A percentile compares a stretch with the other conserved stretches of the same genome.
Conservation (phyloP, 2,888 invertebrate genomes). For the Acronicta leporina region DNA sequence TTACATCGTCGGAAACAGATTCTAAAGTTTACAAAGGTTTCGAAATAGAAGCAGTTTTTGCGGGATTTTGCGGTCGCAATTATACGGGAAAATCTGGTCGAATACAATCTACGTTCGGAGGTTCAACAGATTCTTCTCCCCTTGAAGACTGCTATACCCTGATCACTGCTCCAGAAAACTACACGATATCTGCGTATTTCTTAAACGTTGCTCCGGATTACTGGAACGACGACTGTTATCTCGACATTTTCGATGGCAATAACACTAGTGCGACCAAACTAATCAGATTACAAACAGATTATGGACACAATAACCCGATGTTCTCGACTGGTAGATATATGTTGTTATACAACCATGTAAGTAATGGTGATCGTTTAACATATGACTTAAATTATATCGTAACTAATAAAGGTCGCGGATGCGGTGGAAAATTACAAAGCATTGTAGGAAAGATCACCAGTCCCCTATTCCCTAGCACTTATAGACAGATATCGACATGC, state of each 20-base stretch:
- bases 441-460: constrained; percentile 75
- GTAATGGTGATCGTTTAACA: constrained; percentile 58
- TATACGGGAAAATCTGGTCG: constrained; percentile 92
- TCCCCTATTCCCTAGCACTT: constrained; percentile 78
- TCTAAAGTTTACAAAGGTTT: constrained; percentile 88
- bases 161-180: constrained; percentile 91
- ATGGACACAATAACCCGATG: constrained; percentile 70
- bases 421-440: constrained; percentile 76
- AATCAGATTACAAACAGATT: constrained; percentile 58
- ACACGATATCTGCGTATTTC: constrained; percentile 92
- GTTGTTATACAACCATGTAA: constrained; percentile 83
- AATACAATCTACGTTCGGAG: constrained; percentile 79
- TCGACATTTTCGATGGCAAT: constrained; percentile 82
- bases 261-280: constrained; percentile 61
- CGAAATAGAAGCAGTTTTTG: constrained; percentile 89
- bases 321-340: constrained; percentile 92
- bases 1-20: constrained; percentile 70
- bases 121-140: not conserved
- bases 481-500: constrained; percentile 71
- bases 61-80: constrained; percentile 89
- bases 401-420: constrained; percentile 79
- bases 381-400: constrained; percentile 77
- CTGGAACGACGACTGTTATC: constrained; percentile 66
- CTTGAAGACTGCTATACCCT: constrained; percentile 89
- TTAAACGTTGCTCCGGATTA: constrained; percentile 61